Conservation (phyloP, 2,113 vertebrate species). For the Melanotaenia duboulayi region DNA sequence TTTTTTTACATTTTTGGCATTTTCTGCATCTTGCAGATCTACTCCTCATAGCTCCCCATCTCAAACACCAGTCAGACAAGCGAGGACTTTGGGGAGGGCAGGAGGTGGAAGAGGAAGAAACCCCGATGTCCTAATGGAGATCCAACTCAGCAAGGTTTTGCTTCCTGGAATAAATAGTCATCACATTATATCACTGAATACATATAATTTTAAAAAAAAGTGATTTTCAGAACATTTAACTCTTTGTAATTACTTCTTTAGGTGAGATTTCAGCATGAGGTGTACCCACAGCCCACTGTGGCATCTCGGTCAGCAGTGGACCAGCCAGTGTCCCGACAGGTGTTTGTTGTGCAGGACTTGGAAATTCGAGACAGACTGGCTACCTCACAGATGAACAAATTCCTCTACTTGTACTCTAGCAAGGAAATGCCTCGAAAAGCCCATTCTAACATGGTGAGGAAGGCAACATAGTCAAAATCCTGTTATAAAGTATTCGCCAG, state of each 20-base stretch:
- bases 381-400: constrained; percentile 99
- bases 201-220: background rate
- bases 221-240: background rate
- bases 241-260: constrained; percentile 58
- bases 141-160: constrained; percentile 94
- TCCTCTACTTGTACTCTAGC: constrained; percentile 95
- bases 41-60: constrained; percentile 96
- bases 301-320: constrained; percentile 80
- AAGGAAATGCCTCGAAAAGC: constrained; percentile 96
- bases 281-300: constrained; percentile 84
- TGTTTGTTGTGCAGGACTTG: constrained; percentile 94
- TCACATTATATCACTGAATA: too few relatives aligned
- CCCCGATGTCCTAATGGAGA: constrained; percentile 95
- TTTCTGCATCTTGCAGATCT: constrained; percentile 61
- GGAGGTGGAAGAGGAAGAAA: constrained; percentile 92
- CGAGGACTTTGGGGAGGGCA: constrained; percentile 72
- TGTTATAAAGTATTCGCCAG: background rate
- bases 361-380: constrained; percentile 96
- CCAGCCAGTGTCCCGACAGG: constrained; percentile 92
- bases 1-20: background rate
- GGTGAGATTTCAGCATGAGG: constrained; percentile 98
- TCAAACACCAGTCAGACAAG: constrained; percentile 90
- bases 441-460: constrained; percentile 93
- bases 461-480: background rate
- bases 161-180: background rate